Evolutionary conservation across 2,888 invertebrate genomes (phyloP).

Genomic region (Herminia tarsipennalis): DNA sequence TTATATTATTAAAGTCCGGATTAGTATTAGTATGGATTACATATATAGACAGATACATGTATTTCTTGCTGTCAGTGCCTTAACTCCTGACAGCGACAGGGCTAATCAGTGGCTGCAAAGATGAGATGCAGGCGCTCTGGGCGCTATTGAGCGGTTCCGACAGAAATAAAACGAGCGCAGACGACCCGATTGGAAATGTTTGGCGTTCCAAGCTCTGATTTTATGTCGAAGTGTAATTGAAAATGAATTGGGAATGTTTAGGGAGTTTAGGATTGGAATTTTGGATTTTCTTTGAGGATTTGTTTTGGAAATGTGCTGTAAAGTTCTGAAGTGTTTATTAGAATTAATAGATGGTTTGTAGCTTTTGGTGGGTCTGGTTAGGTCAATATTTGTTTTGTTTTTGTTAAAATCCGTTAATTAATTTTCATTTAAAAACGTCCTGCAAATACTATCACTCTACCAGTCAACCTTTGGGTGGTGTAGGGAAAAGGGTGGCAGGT

Average conservation of each 20-base stretch:
- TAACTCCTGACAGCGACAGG: conserved; percentile 41
- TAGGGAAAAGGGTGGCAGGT: no score
- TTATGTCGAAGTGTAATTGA: conserved; percentile 1
- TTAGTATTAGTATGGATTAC: no score
- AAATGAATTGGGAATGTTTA: background rate
- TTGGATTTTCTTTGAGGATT: background rate
- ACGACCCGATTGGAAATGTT: conserved; percentile 16
- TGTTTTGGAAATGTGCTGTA: background rate
- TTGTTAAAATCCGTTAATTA: no score
- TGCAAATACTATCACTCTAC: no score
- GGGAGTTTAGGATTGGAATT: background rate
- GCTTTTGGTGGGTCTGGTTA: no score
- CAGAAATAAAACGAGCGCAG: conserved; percentile 31
- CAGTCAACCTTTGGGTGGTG: no score
- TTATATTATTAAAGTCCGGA: no score
- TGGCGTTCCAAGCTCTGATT: background rate
- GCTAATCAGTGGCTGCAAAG: conserved; percentile 38
- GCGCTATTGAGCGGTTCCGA: conserved; percentile 22
- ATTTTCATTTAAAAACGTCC: no score
- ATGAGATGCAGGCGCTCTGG: conserved; percentile 39
- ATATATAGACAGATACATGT: no score
- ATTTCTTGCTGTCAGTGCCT: conserved; percentile 25
- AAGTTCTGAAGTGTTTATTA: background rate
- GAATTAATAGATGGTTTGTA: background rate
- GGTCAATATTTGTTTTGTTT: no score